A percentile compares a stretch with the other conserved stretches of the same genome.
Conservation (phyloP, 2,888 invertebrate genomes). For the Timandra comae region DNA sequence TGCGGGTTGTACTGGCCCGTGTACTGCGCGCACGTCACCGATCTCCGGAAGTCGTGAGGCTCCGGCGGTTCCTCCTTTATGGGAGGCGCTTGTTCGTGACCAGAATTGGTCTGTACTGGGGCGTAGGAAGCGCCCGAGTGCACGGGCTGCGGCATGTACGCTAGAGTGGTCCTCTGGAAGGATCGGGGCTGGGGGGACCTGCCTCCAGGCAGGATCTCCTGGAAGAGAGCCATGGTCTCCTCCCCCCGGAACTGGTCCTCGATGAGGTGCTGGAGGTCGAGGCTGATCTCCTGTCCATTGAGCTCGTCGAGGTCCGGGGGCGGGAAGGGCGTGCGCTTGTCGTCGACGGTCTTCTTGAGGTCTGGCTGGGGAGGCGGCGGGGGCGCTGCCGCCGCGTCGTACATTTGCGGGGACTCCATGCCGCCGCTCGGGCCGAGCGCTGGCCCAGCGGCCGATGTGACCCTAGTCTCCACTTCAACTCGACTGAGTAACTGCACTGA, state of each 20-base stretch:
- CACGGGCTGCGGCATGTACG: slow-evolving; percentile 95
- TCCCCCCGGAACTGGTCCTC: slow-evolving; percentile 94
- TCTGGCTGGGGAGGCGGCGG: slow-evolving; percentile 79
- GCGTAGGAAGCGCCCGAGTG: slow-evolving; percentile 84
- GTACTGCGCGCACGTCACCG: slow-evolving; percentile 77
- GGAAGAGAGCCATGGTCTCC: slow-evolving; percentile 84
- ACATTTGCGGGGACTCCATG: slow-evolving; percentile 93
- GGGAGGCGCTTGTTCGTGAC: slow-evolving; percentile 83
- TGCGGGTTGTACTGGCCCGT: slow-evolving; percentile 69
- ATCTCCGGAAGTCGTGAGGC: slow-evolving; percentile 84
- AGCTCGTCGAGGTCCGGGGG: slow-evolving; percentile 91
- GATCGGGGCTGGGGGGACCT: slow-evolving; percentile 61
- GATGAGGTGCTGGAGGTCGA: slow-evolving; percentile 94
- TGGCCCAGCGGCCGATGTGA: slow-evolving; percentile 66
- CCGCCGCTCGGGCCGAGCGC: slow-evolving; percentile 67
- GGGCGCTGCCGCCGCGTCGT: slow-evolving; percentile 82
- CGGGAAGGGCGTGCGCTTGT: slow-evolving; percentile 83
- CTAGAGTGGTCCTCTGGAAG: slow-evolving; percentile 84
- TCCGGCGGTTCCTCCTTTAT: slow-evolving; percentile 93
- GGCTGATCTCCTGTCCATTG: slow-evolving; percentile 93
- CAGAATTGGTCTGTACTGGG: slow-evolving; percentile 70
- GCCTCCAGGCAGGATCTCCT: slow-evolving; percentile 84
- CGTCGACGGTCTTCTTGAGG: slow-evolving; percentile 77
- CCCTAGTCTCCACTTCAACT: slow-evolving; percentile 70
- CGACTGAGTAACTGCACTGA: slow-evolving; percentile 42